These are phyloP conservation scores for Neocrepidodera transversa DNA, from an alignment of 2,888 invertebrate genomes.

Conservation along the genomic window DNA sequence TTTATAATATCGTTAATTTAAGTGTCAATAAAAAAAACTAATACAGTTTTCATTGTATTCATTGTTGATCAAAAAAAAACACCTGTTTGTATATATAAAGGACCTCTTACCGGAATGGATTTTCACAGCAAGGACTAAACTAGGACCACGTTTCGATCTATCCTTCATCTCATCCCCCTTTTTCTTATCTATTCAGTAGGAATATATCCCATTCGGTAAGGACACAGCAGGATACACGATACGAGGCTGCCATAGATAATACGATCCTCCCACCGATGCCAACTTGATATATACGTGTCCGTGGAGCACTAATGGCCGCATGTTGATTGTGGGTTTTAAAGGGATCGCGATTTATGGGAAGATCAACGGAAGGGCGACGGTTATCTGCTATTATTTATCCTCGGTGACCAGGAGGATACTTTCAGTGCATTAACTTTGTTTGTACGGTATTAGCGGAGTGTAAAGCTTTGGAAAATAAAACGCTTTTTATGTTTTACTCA, in stretches of 20 bases:
- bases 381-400: constrained; percentile 53
- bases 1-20: no score
- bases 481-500: neutral
- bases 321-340: constrained; percentile 60
- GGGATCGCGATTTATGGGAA: constrained; percentile 56
- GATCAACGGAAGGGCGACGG: constrained; percentile 51
- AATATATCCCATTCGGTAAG: constrained; percentile 37
- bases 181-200: constrained; percentile 34
- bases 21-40: no score
- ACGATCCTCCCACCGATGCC: constrained; percentile 53
- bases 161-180: constrained; percentile 19
- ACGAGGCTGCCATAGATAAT: constrained; percentile 51
- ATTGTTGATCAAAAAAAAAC: constrained; percentile 8
- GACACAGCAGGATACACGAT: constrained; percentile 50
- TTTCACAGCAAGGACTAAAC: constrained; percentile 2
- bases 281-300: constrained; percentile 57
- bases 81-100: constrained; percentile 11
- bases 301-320: constrained; percentile 58
- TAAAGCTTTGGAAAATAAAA: constrained; percentile 21
- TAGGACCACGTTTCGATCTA: neutral
- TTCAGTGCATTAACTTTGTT: constrained; percentile 54
- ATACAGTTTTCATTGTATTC: neutral
- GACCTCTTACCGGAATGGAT: constrained; percentile 12
- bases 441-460: constrained; percentile 25
- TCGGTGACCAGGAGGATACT: constrained; percentile 49